Evolutionary conservation across 2,888 invertebrate genomes (phyloP).

Genomic region (Drosophila melanosoma): DNA sequence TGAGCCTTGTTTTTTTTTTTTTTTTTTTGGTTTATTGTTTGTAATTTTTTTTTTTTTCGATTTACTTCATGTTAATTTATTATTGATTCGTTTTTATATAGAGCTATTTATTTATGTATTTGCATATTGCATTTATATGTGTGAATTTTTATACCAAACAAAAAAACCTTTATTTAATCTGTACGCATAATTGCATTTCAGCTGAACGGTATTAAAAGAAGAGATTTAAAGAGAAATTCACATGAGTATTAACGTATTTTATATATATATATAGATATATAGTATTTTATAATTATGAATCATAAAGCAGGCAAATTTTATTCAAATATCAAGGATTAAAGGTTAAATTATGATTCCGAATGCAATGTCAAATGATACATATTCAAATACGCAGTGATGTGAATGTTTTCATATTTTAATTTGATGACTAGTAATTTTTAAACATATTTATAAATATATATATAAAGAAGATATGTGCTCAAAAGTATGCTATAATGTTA

Average conservation of each 20-base stretch:
- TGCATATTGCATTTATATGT: constrained; percentile 65
- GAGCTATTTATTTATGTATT: constrained; percentile 55
- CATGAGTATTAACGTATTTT: constrained; percentile 55
- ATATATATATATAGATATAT: constrained; percentile 33
- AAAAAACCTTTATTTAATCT: constrained; percentile 55
- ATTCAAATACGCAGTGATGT: background rate
- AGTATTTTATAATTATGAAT: constrained; percentile 15
- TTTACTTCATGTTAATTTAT: constrained; percentile 24
- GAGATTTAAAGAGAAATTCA: constrained; percentile 49
- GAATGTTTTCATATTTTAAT: background rate
- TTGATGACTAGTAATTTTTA: background rate
- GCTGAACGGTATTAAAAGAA: constrained; percentile 54
- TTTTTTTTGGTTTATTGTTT: constrained; percentile 29
- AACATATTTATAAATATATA: background rate
- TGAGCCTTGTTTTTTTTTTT: constrained; percentile 13
- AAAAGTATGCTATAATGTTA: constrained; percentile 33
- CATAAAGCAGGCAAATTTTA: constrained; percentile 6
- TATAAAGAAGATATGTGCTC: background rate
- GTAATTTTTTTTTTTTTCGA: constrained; percentile 11
- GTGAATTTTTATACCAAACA: constrained; percentile 24
- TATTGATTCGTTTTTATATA: constrained; percentile 30
- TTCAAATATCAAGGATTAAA: constrained; percentile 20
- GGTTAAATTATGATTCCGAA: constrained; percentile 6
- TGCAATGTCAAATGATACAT: background rate
- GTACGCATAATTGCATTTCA: constrained; percentile 54